Evolutionary conservation across 2,888 invertebrate species (phyloP).

Genomic region (Sinotaia quadrata): DNA sequence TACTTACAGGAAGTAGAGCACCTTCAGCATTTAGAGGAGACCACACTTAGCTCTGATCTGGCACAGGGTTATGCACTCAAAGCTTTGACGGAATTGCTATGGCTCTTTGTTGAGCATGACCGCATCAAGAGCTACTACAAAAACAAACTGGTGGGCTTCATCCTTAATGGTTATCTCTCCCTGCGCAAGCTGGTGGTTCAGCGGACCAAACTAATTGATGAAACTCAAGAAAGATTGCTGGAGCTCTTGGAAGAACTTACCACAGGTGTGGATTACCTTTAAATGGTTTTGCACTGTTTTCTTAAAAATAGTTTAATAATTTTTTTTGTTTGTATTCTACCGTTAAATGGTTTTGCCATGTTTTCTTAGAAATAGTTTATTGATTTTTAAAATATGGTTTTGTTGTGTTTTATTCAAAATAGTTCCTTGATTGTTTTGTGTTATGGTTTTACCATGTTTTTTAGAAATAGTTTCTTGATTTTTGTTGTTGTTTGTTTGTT

Average conservation of each 20-base stretch:
- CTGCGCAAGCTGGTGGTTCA: slow-evolving; percentile 92
- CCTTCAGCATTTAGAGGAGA: slow-evolving; percentile 90
- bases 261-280: slow-evolving; percentile 78
- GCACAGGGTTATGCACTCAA: slow-evolving; percentile 94
- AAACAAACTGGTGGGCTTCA: slow-evolving; percentile 88
- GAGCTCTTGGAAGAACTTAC: slow-evolving; percentile 97
- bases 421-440: too few relatives aligned
- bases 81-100: slow-evolving; percentile 88
- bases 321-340: too few relatives aligned
- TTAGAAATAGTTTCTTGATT: too few relatives aligned
- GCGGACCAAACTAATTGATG: slow-evolving; percentile 93
- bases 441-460: too few relatives aligned
- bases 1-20: slow-evolving; percentile 73
- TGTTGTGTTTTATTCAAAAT: too few relatives aligned
- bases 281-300: too few relatives aligned
- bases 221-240: slow-evolving; percentile 94
- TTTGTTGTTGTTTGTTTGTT: too few relatives aligned
- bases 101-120: slow-evolving; percentile 89
- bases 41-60: slow-evolving; percentile 92
- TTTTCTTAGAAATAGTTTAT: too few relatives aligned
- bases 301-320: too few relatives aligned
- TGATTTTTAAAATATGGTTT: too few relatives aligned
- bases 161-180: slow-evolving; percentile 93
- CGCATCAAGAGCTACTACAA: slow-evolving; percentile 92
- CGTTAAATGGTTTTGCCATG: too few relatives aligned